Evolutionary conservation across 2,888 invertebrate species (phyloP), one percentile per base, ranked within the genome.

Genomic region (Nemapogon koenigi): DNA sequence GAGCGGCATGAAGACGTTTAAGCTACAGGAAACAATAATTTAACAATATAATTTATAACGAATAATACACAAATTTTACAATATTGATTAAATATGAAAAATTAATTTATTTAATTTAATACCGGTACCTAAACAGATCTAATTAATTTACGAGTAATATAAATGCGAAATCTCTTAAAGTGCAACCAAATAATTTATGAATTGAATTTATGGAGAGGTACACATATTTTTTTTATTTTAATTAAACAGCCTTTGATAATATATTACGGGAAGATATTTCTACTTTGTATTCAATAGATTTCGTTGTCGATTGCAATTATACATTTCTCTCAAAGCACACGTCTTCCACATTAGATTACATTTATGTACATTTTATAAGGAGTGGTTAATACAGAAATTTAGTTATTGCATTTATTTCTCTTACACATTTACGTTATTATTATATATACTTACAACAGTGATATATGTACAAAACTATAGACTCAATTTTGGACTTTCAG

Each of bases 401-500:
- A 18, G 40, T 70, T 72, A 76, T 73, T 75, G 75, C 72, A 60
- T 69, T 70, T 64, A 66, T 58, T 55, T 65, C 59, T 60, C 66
- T 70, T 75, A 72, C 62, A 69, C 71, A 72, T 60, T 64, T 55
- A 62, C 55, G 52, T 62, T 66, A 71, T 60, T 50, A 62, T 67
- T 72, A 71, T 22, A 30, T 69, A 64, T 72, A 71, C 61, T 75
- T 76, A 73, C 71, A 76, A 75, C 71, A 67, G 70, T 66, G 71
- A 70, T 46, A 42, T 58, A 57, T 78, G 63, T 78, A 78, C 76
- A 78, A 75, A 73, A 75, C 68, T 73, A 73, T 73, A 76, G 72
- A 75, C 72, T 76, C 73, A 69, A 73, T 70, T 72, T 69, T 70
- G 72, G 75, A 76, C 75, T 76, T 75, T 75, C 75, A 76, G 75